phyloP scores from a whole-genome alignment of 2,888 invertebrate species.

The Torymus auratus region DNA sequence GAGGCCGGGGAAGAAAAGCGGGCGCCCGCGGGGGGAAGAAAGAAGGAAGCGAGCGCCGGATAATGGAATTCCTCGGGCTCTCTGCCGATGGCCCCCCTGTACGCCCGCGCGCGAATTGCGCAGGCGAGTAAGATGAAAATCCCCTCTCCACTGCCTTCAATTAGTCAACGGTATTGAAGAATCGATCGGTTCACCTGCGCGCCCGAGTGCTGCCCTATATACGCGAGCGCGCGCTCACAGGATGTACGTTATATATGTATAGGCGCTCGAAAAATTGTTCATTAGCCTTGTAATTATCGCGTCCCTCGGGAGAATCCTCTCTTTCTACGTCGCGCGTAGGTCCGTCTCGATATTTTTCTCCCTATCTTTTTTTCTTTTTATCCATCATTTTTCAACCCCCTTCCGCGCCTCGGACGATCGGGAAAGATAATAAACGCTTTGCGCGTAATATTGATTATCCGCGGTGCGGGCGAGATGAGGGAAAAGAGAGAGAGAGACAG shows the following conservation, averaged over 20 bases:
- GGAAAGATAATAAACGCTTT: not conserved
- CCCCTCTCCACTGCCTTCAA: slow-evolving; percentile 14
- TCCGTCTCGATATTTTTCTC: slow-evolving; percentile 5
- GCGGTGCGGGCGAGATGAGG: not conserved
- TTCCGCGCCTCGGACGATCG: not conserved
- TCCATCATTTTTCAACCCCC: not conserved
- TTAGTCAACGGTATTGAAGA: slow-evolving; percentile 44
- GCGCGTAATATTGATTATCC: slow-evolving; percentile 35
- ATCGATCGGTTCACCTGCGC: slow-evolving; percentile 23
- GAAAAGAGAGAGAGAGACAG: slow-evolving; percentile 7
- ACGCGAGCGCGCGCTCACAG: no score
- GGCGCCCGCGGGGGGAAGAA: not conserved
- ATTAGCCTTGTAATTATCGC: slow-evolving; percentile 42
- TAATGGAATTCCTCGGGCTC: slow-evolving; percentile 65
- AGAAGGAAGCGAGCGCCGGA: slow-evolving; percentile 58
- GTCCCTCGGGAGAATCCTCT: slow-evolving; percentile 3
- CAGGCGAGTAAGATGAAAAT: slow-evolving; percentile 35
- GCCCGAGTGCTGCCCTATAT: no score
- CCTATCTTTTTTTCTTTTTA: not conserved
- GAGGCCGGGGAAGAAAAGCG: slow-evolving; percentile 38
- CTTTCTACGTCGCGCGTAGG: no score
- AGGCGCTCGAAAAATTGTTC: slow-evolving; percentile 40
- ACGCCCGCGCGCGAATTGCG: slow-evolving; percentile 18
- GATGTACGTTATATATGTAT: no score
- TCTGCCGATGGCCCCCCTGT: slow-evolving; percentile 18